Percentiles rank a stretch among this genome's conserved stretches.
These are phyloP conservation scores for Lerema accius DNA, from an alignment of 1,140 invertebrate genomes.

Conservation along the genomic window DNA sequence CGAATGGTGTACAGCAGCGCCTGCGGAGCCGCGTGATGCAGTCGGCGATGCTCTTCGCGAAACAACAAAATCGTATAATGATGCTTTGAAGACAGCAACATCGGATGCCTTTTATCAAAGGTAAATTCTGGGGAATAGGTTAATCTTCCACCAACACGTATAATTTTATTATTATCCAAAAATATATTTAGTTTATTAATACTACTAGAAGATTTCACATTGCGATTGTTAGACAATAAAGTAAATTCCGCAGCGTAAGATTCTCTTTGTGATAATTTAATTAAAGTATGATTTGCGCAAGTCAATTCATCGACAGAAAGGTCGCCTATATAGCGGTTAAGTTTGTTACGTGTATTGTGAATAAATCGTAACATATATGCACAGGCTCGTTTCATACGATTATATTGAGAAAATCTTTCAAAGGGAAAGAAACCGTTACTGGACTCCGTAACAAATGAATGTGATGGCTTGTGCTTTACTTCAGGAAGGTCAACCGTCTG, in stretches of 20 bases:
- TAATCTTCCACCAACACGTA: conserved; percentile 53
- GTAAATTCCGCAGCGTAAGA: conserved; percentile 15
- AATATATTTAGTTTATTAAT: conserved; percentile 42
- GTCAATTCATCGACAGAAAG: conserved; percentile 25
- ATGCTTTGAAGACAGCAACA: conserved; percentile 35
- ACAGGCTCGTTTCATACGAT: conserved; percentile 5
- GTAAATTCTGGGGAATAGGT: conserved; percentile 34
- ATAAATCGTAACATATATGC: conserved; percentile 32
- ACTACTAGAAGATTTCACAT: conserved; percentile 6
- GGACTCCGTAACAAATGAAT: conserved; percentile 6
- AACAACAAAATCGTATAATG: conserved; percentile 29
- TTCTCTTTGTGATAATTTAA: conserved; percentile 11
- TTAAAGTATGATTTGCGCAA: neutral
- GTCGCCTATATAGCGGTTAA: neutral
- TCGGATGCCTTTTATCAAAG: conserved; percentile 35
- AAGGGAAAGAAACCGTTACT: conserved; percentile 25
- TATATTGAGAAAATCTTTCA: conserved; percentile 31
- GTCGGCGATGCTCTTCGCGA: conserved; percentile 21
- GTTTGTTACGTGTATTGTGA: conserved; percentile 20
- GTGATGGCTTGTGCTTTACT: conserved; percentile 14
- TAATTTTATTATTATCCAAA: conserved; percentile 43
- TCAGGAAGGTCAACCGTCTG: conserved; percentile 26
- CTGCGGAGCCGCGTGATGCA: conserved; percentile 32
- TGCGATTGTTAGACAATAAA: neutral
- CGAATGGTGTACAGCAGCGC: conserved; percentile 25